Evolutionary conservation across 2,113 vertebrate species (phyloP).

Genomic region (Cercocebus atys): DNA sequence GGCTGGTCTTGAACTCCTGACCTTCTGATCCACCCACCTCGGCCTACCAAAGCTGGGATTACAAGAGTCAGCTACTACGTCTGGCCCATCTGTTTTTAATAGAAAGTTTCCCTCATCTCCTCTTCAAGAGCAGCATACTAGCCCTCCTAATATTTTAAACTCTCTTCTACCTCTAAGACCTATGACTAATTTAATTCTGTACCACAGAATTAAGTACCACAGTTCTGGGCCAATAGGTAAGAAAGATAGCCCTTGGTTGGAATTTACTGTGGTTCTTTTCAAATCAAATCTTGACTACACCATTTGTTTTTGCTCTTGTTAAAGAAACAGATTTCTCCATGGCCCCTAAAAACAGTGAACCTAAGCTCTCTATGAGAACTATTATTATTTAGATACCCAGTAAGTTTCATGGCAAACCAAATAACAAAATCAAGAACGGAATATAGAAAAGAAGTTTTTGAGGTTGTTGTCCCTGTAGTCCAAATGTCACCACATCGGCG

Average conservation of each 20-base stretch:
- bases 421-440: background rate
- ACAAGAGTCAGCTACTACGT: no score
- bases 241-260: background rate
- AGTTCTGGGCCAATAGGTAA: background rate
- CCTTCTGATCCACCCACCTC: no score
- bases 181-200: background rate
- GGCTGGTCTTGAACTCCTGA: no score
- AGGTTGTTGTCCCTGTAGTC: constrained; percentile 9
- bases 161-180: background rate
- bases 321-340: background rate
- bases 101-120: background rate
- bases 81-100: background rate
- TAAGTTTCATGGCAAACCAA: constrained; percentile 1
- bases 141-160: background rate
- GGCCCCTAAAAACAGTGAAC: background rate
- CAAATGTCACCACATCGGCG: constrained; percentile 15
- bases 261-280: background rate
- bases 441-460: background rate
- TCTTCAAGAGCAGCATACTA: background rate
- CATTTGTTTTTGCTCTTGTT: background rate
- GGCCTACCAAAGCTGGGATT: no score
- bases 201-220: background rate
- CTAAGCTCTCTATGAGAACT: background rate
- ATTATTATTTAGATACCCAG: background rate
- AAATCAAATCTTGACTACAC: background rate